Conservation (phyloP, 2,888 invertebrate genomes). For the Lasius platythorax region DNA sequence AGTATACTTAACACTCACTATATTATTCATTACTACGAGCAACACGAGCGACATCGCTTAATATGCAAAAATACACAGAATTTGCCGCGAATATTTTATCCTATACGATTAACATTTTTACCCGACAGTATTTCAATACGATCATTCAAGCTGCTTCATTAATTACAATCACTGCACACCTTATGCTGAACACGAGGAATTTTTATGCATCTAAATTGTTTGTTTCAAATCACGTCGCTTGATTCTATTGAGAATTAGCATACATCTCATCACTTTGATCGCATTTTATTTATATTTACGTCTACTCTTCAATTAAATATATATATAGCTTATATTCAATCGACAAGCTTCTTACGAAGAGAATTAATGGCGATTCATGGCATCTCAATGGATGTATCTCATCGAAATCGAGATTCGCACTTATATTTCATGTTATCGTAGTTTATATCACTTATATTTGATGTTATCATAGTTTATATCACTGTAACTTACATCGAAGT, state of each 20-base stretch:
- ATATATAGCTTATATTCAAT: constrained; percentile 25
- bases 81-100: constrained; percentile 23
- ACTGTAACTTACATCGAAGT: constrained; percentile 3
- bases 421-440: constrained; percentile 10
- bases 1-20: constrained; percentile 48
- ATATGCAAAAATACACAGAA: constrained; percentile 72
- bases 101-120: background rate
- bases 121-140: constrained; percentile 19
- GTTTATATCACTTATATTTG: background rate
- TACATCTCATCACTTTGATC: constrained; percentile 48
- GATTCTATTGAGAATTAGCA: constrained; percentile 45
- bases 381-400: background rate
- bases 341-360: constrained; percentile 23
- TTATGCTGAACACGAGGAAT: constrained; percentile 47
- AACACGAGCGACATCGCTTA: constrained; percentile 64
- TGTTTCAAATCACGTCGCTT: constrained; percentile 63
- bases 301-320: constrained; percentile 22
- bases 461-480: background rate
- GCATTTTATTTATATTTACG: constrained; percentile 47
- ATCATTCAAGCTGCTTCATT: constrained; percentile 41
- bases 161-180: background rate
- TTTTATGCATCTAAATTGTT: constrained; percentile 6
- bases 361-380: background rate
- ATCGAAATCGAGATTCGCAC: constrained; percentile 26
- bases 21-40: constrained; percentile 62